Evolutionary conservation across 2,113 vertebrate species (phyloP), one percentile per base, ranked within the genome.

Genomic region (Callipepla californica): DNA sequence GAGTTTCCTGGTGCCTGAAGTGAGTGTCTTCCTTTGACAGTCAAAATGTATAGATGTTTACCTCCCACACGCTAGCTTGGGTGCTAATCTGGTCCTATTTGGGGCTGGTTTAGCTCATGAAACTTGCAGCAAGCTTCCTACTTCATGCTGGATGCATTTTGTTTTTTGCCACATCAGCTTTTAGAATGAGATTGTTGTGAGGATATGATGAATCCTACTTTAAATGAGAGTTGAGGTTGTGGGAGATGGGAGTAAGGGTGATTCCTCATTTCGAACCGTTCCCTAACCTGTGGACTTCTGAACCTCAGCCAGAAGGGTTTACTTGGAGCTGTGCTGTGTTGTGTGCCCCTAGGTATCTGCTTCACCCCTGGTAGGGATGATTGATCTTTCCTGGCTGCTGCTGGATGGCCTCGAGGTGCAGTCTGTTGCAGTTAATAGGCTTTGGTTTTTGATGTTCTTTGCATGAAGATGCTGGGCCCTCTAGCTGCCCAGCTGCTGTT

Each of bases 261-360:
- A 38, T 32, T 42, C 53, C 32, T 23, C 7, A 23, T 8, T n/a
- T 85, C 45, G 36, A 65, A 62, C 45, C 15, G 62, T 40, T 18
- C 11, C 7, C 23, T 38, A 40, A 9, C 61, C 13, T 65, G 7
- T 82, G 19, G 20, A 4, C 14, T 87, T 68, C 13, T 1, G 13
- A 61, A 53, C 15, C 68, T 59, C 20, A 45, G 15, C 23, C 34
- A 65, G 61, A 40, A 16, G 30, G 30, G 19, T 50, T 80, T 74
- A 40, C 21, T 50, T 20, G 30, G 19, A 25, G 2, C 5, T 1
- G 5, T 53, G 22, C 20, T 0, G 0, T 1, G 0, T 53, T 34
- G 30, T 13, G 62, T 53, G 19, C 19, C 34, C 36, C 5, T 22
- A 3, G 21, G 11, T 55, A 6, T 34, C 30, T 88, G 51, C 58